Evolutionary conservation across 2,113 vertebrate genomes (phyloP), one percentile per base, ranked within the genome.

Genomic region (Pachyramphus minor): DNA sequence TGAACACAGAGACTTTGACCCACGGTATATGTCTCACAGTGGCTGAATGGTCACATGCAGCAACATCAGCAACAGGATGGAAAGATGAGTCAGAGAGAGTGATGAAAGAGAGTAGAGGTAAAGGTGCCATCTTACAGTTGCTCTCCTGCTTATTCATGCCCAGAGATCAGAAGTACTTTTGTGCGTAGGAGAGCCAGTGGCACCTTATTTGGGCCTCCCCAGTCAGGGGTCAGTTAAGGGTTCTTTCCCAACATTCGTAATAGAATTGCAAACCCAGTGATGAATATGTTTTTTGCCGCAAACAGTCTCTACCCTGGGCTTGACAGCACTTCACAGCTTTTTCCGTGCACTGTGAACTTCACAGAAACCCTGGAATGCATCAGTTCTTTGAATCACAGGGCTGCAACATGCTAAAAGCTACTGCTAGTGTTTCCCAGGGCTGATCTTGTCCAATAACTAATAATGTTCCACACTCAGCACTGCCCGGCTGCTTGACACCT

Each of bases 241-340:
- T 84, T 56, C 39, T 74, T 45, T 86, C 42, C 72, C 39, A 58
- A 17, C 7, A 14, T 35, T 19, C 11, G 24, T 15, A 60, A 35
- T 18, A 93, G 88, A 93, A 96, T 90, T 93, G 86, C 67, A 88
- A 83, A 84, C 63, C 59, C 50, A 23, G 47, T 28, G 39, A 89
- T 92, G 60, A 86, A 86, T 81, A 81, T 20, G 39, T 83, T 83
- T 60, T 39, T 81, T 20, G 2, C 35, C 10, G 44, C 47, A 62
- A 75, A 30, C 14, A 73, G 41, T 56, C 22, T 69, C 56, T 87
- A 9, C 42, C 19, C 41, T 62, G 71, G 31, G 39, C 53, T 35
- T 82, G 21, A 63, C 49, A 76, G 58, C 31, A n/a, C 31, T 89
- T 91, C 27, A 45, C 66, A 79, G 53, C 23, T 76, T 87, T 88